Percentiles rank a stretch among this genome's conserved stretches.
Conservation (phyloP, 2,113 vertebrate genomes). For the Orycteropus afer region DNA sequence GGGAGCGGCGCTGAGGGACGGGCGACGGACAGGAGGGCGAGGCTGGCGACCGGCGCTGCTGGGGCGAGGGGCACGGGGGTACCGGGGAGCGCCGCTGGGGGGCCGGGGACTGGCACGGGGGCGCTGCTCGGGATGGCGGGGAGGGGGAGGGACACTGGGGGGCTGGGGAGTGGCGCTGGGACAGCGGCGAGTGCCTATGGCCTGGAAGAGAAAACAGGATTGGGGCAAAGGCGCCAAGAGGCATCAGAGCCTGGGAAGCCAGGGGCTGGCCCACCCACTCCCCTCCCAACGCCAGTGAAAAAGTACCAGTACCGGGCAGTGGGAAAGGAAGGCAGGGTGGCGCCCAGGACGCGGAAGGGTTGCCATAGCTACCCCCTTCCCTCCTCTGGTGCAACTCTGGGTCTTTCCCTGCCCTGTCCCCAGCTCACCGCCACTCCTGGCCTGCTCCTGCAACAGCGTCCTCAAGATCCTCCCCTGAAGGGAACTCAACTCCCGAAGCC, state of each 20-base stretch:
- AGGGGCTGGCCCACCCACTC: not conserved
- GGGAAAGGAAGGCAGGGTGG: not conserved
- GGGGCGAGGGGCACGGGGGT: constrained; percentile 79
- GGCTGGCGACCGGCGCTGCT: constrained; percentile 92
- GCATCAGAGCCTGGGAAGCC: not conserved
- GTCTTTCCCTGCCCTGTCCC: fast-evolving
- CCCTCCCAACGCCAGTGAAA: not conserved
- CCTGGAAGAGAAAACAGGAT: constrained; percentile 81
- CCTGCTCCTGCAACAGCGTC: constrained; percentile 93
- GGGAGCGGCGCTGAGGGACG: constrained; percentile 86
- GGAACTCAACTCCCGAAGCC: constrained; percentile 91
- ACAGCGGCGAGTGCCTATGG: constrained; percentile 90
- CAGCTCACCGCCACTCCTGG: constrained; percentile 78
- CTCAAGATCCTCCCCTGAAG: constrained; percentile 96
- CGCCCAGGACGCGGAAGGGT: fast-evolving
- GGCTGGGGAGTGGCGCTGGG: constrained; percentile 84
- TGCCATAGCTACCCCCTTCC: not conserved
- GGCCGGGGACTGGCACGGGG: constrained; percentile 85
- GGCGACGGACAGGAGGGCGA: constrained; percentile 88
- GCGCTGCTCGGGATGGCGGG: constrained; percentile 86
- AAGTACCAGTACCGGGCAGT: too few relatives aligned
- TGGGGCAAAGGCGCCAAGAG: not conserved
- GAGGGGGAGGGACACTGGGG: constrained; percentile 84
- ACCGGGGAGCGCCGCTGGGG: constrained; percentile 82
- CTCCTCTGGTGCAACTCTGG: fast-evolving